A percentile compares a stretch with the other conserved stretches of the same genome.
Evolutionary conservation across 2,113 vertebrate species (phyloP).

Genomic region (Thryonomys swinderianus): DNA sequence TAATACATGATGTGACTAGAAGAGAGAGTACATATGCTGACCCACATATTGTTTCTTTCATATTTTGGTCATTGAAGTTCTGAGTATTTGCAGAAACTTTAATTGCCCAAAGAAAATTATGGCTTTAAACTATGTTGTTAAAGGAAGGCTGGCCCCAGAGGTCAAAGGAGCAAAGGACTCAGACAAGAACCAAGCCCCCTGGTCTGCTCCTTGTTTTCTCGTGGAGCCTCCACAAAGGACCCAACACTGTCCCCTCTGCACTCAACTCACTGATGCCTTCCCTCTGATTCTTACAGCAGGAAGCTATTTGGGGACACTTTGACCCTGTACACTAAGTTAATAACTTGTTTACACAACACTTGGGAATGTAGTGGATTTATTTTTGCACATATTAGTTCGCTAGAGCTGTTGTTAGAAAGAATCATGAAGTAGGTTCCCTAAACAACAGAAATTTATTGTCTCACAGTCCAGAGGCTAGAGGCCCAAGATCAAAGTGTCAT

Average conservation of each 20-base stretch:
- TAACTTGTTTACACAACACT: neutral
- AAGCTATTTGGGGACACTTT: neutral
- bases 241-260: neutral
- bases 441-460: neutral
- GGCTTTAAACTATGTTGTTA: neutral
- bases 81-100: neutral
- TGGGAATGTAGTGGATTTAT: neutral
- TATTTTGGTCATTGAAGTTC: neutral
- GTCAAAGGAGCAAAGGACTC: neutral
- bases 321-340: neutral
- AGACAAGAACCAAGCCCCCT: neutral
- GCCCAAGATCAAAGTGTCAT: neutral
- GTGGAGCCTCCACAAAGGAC: neutral
- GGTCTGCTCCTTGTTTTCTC: neutral
- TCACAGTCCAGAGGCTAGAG: neutral
- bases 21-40: neutral
- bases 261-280: neutral
- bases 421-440: neutral
- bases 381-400: neutral
- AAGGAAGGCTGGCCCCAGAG: neutral
- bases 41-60: neutral
- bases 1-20: neutral
- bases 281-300: neutral
- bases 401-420: neutral
- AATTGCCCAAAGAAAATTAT: neutral